Evolutionary conservation across 2,888 invertebrate genomes (phyloP).

Genomic region (Agrilus biguttatus): DNA sequence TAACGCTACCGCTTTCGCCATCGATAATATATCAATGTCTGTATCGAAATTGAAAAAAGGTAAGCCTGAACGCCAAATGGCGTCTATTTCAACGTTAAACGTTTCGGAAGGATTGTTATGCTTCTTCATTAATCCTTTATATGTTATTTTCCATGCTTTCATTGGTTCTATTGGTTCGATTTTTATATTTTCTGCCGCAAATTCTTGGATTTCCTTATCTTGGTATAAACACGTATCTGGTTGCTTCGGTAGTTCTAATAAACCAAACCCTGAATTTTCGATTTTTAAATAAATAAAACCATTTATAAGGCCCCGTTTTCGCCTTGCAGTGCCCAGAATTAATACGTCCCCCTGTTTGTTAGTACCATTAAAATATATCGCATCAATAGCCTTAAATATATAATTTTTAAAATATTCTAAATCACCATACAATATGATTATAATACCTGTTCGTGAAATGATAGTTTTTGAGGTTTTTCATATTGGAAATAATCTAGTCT

Average conservation of each 20-base stretch:
- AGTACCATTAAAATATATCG: conserved; percentile 47
- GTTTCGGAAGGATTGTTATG: conserved; percentile 26
- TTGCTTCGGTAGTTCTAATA: conserved; percentile 42
- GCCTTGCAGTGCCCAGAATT: conserved; percentile 43
- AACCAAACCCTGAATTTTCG: conserved; percentile 41
- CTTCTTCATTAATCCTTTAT: conserved; percentile 49
- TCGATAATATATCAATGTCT: conserved; percentile 43
- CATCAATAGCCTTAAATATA: conserved; percentile 49
- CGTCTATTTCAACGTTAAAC: conserved; percentile 39
- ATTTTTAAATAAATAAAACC: conserved; percentile 41
- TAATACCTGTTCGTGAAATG: conserved; percentile 34
- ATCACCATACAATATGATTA: background rate
- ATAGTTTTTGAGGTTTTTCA: conserved; percentile 39
- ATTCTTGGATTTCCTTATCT: conserved; percentile 32
- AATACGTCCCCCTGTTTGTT: conserved; percentile 43
- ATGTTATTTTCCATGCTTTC: conserved; percentile 51
- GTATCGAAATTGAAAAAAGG: conserved; percentile 52
- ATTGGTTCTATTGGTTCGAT: conserved; percentile 49
- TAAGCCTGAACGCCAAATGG: conserved; percentile 45
- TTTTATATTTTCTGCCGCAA: conserved; percentile 45
- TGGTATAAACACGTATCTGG: conserved; percentile 46
- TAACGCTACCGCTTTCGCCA: conserved; percentile 49
- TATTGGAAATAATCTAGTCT: conserved; percentile 24
- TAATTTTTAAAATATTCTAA: background rate
- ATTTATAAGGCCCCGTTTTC: conserved; percentile 42